Conservation (phyloP, 2,797 vertebrate genomes). For the Chrosomus eos region DNA sequence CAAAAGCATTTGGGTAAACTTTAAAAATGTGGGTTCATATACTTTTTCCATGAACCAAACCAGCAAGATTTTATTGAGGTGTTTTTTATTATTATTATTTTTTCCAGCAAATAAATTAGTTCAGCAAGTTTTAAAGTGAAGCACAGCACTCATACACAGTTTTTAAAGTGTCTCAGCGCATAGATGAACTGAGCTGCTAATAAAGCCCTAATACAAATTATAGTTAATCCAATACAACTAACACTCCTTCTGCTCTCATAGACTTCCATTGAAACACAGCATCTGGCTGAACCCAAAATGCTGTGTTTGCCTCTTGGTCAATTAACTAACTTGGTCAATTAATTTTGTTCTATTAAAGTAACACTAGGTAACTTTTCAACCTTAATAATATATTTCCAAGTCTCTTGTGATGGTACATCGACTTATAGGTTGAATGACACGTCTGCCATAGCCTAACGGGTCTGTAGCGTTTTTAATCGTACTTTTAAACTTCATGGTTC, state of each 20-base stretch:
- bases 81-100: no score
- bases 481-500: no score
- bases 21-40: not conserved
- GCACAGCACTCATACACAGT: not conserved
- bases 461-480: no score
- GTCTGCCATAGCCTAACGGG: no score
- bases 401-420: no score
- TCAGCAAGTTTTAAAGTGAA: not conserved
- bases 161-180: not conserved
- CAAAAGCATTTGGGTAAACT: not conserved
- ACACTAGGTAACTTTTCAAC: no score
- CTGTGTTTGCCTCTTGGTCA: not conserved
- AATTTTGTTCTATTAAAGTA: not conserved
- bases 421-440: no score
- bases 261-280: not conserved
- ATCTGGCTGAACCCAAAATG: not conserved
- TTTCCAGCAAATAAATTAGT: not conserved
- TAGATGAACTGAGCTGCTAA: not conserved
- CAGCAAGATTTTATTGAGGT: not conserved
- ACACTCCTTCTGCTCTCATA: not conserved
- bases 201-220: not conserved
- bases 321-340: not conserved
- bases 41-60: not conserved
- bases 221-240: not conserved
- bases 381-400: no score